Evolutionary conservation across 2,113 vertebrate genomes (phyloP).

Genomic region (Sigmodon hispidus): DNA sequence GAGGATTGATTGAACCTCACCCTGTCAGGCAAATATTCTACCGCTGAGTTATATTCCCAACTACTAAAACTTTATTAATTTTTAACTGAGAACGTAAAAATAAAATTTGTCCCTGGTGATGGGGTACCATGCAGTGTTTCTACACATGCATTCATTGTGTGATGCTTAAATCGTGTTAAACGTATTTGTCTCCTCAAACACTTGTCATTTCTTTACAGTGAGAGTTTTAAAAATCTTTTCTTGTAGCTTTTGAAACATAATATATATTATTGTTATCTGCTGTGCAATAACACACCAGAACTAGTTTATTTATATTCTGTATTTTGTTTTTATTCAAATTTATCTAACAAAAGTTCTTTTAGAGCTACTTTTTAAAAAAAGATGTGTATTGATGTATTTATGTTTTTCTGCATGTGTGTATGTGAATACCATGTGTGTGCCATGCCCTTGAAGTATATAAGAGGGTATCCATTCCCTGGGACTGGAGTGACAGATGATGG

Average conservation of each 20-base stretch:
- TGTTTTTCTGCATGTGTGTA: background rate
- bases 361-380: background rate
- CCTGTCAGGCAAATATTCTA: background rate
- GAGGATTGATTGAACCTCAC: background rate
- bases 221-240: conserved; percentile 26
- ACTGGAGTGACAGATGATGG: background rate
- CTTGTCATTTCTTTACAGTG: background rate
- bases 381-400: background rate
- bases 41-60: background rate
- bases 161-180: background rate
- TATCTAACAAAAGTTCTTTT: conserved; percentile 35
- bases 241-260: background rate
- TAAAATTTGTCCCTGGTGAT: background rate
- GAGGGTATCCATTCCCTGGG: background rate
- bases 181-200: background rate
- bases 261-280: background rate
- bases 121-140: background rate
- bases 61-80: background rate
- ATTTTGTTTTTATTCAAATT: conserved; percentile 47
- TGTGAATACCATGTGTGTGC: background rate
- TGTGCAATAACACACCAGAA: background rate
- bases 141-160: background rate
- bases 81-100: conserved; percentile 1
- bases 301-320: background rate
- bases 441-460: background rate